Percentiles rank a stretch among this genome's conserved stretches.
phyloP scores from a whole-genome alignment of 2,113 vertebrate species.

The Indicator maculatus region DNA sequence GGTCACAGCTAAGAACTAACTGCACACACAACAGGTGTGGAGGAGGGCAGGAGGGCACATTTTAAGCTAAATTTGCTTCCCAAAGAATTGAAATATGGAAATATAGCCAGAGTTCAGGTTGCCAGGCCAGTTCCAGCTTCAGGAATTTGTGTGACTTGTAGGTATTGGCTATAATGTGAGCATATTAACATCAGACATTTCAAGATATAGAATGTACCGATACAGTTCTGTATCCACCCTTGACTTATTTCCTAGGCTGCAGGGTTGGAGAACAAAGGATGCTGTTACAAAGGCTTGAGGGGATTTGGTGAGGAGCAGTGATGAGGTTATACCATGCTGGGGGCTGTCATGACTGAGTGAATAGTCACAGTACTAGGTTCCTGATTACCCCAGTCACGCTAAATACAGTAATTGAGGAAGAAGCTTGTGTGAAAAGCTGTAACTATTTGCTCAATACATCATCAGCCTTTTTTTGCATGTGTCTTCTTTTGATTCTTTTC shows the following conservation, averaged over 20 bases:
- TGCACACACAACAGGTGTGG: background rate
- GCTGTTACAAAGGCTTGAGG: background rate
- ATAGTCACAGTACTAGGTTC: background rate
- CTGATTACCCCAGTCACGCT: background rate
- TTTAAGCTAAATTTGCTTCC: background rate
- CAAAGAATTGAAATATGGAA: background rate
- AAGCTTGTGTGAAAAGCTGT: conserved; percentile 28
- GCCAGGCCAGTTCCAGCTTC: background rate
- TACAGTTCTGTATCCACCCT: background rate
- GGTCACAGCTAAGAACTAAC: background rate
- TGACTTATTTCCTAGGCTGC: background rate
- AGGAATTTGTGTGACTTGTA: background rate
- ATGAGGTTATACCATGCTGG: background rate
- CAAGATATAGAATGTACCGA: background rate
- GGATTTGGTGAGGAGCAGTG: background rate
- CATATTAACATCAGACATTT: background rate
- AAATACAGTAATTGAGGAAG: conserved; percentile 55
- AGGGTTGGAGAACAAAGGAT: background rate
- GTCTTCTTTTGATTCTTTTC: conserved; percentile 20
- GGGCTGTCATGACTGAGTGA: background rate
- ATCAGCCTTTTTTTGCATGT: background rate
- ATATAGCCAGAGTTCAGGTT: background rate
- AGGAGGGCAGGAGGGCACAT: background rate
- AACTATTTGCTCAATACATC: conserved; percentile 12
- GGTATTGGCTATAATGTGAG: background rate